Evolutionary conservation across 2,113 vertebrate species (phyloP).

Genomic region (Siniperca chuatsi): DNA sequence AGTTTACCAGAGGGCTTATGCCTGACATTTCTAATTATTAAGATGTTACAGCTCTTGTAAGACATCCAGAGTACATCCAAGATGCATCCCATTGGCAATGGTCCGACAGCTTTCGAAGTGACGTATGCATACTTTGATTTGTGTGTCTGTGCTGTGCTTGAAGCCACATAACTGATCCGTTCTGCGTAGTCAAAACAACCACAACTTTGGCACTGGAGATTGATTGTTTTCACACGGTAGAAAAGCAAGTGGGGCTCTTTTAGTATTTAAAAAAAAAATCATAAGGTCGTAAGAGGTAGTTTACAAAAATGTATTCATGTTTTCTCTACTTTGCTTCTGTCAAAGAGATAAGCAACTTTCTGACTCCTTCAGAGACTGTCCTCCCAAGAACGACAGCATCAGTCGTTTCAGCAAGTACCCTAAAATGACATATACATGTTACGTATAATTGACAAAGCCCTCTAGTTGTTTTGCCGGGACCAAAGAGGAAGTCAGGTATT

Average conservation of each 20-base stretch:
- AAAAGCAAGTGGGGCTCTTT: not conserved
- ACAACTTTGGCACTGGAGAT: not conserved
- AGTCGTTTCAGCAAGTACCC: no score
- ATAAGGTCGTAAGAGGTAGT: not conserved
- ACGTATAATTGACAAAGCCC: not conserved
- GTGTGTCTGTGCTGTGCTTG: conserved; percentile 2
- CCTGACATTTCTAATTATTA: conserved; percentile 16
- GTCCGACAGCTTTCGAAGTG: not conserved
- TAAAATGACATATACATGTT: not conserved
- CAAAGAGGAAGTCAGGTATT: not conserved
- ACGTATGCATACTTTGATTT: not conserved
- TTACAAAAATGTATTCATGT: not conserved
- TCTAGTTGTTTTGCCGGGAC: no score
- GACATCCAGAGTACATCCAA: not conserved
- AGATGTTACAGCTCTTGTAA: conserved; percentile 6
- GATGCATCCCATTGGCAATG: not conserved
- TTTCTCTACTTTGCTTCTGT: not conserved
- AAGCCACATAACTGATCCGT: not conserved
- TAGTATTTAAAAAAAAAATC: not conserved
- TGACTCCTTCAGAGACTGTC: no score
- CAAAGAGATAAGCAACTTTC: not conserved
- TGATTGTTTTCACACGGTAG: not conserved
- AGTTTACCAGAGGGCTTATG: conserved; percentile 16
- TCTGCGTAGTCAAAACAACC: conserved; percentile 14
- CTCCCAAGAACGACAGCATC: not conserved